Percentiles rank a stretch among this genome's conserved stretches.
phyloP scores from a whole-genome alignment of 2,888 invertebrate genomes.

The Strigamia maritima region DNA sequence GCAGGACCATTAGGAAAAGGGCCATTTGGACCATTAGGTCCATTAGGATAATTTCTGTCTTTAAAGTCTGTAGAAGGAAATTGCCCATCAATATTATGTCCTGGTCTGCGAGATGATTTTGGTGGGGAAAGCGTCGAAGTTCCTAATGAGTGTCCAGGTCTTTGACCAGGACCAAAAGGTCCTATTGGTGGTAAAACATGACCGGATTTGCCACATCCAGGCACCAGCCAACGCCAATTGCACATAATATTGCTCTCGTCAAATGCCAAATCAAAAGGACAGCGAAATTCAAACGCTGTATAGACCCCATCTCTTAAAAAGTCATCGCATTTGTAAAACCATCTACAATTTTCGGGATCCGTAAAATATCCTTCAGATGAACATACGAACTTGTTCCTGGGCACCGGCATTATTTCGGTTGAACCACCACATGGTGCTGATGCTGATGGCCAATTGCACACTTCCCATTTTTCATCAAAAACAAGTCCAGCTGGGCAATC shows the following conservation, averaged over 20 bases:
- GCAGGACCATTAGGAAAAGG: slow-evolving; percentile 18
- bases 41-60: not conserved
- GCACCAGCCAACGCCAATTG: slow-evolving; percentile 77
- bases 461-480: slow-evolving; percentile 60
- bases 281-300: slow-evolving; percentile 75
- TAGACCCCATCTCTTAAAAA: slow-evolving; percentile 51
- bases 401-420: slow-evolving; percentile 74
- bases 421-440: slow-evolving; percentile 69
- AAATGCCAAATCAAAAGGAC: slow-evolving; percentile 74
- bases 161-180: not conserved
- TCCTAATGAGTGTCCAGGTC: slow-evolving; percentile 5
- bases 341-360: slow-evolving; percentile 75
- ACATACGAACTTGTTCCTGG: slow-evolving; percentile 65
- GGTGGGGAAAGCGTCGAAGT: not conserved
- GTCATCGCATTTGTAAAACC: slow-evolving; percentile 73
- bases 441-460: slow-evolving; percentile 75
- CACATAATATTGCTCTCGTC: slow-evolving; percentile 67
- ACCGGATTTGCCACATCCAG: slow-evolving; percentile 60
- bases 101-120: not conserved
- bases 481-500: slow-evolving; percentile 74
- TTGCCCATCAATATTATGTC: not conserved
- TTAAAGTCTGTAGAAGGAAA: not conserved
- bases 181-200: slow-evolving; percentile 18
- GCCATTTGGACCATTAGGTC: slow-evolving; percentile 25
- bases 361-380: slow-evolving; percentile 70